A percentile compares a stretch with the other conserved stretches of the same genome.
Conservation (phyloP, 2,113 vertebrate genomes). For the Eurystomus gularis region DNA sequence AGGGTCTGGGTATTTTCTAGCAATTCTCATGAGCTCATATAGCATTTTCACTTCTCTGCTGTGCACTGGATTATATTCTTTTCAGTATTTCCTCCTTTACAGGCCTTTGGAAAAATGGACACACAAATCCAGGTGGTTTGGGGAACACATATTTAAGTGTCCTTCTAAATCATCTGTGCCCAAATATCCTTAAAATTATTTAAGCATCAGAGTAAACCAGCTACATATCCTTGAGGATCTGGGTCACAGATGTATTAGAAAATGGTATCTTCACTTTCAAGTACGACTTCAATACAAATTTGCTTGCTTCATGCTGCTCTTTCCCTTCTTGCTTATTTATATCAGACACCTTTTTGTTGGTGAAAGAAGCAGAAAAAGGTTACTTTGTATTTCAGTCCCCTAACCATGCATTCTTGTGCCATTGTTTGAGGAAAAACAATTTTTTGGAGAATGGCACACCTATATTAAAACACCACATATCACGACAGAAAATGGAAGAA, state of each 20-base stretch:
- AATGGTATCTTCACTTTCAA: slow-evolving; percentile 7
- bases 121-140: not conserved
- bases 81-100: not conserved
- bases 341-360: not conserved
- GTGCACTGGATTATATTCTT: not conserved
- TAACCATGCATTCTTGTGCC: not conserved
- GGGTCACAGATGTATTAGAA: not conserved
- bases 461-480: not conserved
- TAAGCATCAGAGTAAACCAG: not conserved
- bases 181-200: not conserved
- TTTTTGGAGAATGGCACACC: not conserved
- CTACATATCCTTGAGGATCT: not conserved
- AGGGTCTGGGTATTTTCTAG: not conserved
- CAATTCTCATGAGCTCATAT: not conserved
- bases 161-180: not conserved
- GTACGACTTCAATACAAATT: not conserved
- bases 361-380: not conserved
- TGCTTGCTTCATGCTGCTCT: not conserved
- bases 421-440: not conserved
- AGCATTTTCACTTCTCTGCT: not conserved
- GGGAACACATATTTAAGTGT: not conserved
- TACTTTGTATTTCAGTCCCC: not conserved
- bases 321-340: not conserved
- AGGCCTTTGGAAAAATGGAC: not conserved
- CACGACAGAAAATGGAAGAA: not conserved